Evolutionary conservation across 1,140 invertebrate genomes (phyloP), one percentile per base, ranked within the genome.

Genomic region (Globodera rostochiensis): DNA sequence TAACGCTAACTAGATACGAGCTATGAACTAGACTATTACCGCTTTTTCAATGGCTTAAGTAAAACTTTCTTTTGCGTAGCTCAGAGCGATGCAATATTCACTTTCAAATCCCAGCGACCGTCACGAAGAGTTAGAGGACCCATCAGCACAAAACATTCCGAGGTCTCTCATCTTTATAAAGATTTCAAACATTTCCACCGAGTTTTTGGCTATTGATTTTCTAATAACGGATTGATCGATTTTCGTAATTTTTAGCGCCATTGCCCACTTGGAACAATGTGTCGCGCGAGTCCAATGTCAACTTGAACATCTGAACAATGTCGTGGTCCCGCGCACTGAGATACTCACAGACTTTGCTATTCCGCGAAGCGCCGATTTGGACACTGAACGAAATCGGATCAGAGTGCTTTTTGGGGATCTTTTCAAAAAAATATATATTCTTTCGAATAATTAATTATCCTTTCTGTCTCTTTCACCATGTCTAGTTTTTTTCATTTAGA

Each of bases 321-420:
- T 78, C 21, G 66, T 11, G 7, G 70, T 78, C 49, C 77, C 77
- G 13, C 53, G 21, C 21, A 36, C 57, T 71, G 77, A 78, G 13
- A 11, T 78, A 25, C 53, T 13, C 19, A 78, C 57, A 6, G 77
- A 78, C n/a, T 78, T 78, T 78, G 77, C 77, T 19, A n/a, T 78
- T 25, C 64, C 77, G 46, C 60, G 53, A 66, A 70, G 50, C n/a
- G 49, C 21, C 7, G 60, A 78, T 13, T 36, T 78, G 25, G 77
- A 78, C 5, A 70, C 53, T 15, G 77, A 78, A 49, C 77, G 77
- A 25, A 78, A 69, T 21, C 53, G 77, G 47, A 69, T 78, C 66
- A 53, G 77, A 45, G 77, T 78, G 6, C 4, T n/a, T 66, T 1
- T 15, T 11, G 5, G n/a, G 50, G 1, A 15, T 76, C 3, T 8